Percentiles rank a stretch among this genome's conserved stretches.
Evolutionary conservation across 2,113 vertebrate species (phyloP).

Genomic region (Danionella cerebrum): DNA sequence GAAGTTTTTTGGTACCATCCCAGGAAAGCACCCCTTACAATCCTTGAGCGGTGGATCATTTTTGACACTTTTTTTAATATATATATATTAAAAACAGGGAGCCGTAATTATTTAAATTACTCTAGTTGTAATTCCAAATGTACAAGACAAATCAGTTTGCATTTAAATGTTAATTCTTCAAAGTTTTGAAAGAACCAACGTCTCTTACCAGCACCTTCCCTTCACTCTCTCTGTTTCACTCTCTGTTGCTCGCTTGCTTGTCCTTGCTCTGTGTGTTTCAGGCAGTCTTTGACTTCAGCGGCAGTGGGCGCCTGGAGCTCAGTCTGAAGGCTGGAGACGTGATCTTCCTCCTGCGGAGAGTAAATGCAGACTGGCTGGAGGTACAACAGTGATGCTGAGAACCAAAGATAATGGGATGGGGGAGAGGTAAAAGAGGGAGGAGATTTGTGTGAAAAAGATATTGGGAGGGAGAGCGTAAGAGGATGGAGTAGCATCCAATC

Average conservation of each 20-base stretch:
- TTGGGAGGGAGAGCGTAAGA: slow-evolving; percentile 18
- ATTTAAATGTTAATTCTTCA: background rate
- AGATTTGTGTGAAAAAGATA: too few species aligned
- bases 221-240: background rate
- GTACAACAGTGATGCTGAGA: slow-evolving; percentile 62
- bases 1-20: too few species aligned
- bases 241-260: slow-evolving; percentile 30
- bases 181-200: background rate
- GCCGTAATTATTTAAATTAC: too few species aligned
- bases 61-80: background rate
- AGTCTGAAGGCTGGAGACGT: slow-evolving; percentile 83
- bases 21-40: too few species aligned
- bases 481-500: background rate
- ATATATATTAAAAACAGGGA: too few species aligned
- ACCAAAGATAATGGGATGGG: slow-evolving; percentile 34
- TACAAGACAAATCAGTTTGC: too few species aligned
- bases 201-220: slow-evolving; percentile 9
- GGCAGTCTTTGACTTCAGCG: slow-evolving; percentile 88
- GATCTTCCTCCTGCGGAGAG: slow-evolving; percentile 85
- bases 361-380: slow-evolving; percentile 96
- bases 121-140: too few species aligned
- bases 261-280: slow-evolving; percentile 49
- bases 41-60: too few species aligned
- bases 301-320: slow-evolving; percentile 77
- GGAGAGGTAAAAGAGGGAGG: slow-evolving; percentile 39